Evolutionary conservation across 2,113 vertebrate genomes (phyloP), one percentile per base, ranked within the genome.

Genomic region (Stegastes partitus): DNA sequence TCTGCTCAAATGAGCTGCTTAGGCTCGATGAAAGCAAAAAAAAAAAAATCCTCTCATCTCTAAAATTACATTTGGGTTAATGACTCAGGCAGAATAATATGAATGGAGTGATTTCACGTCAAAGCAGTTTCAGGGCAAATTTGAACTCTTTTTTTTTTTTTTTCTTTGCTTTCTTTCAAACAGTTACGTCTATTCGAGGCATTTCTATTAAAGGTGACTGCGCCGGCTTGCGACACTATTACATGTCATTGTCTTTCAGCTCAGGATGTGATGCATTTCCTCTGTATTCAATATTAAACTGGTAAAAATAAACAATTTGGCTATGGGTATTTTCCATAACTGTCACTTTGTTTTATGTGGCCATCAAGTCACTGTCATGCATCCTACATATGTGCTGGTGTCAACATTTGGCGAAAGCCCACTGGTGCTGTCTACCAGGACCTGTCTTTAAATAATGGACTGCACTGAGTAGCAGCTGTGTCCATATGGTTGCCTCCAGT

Each of bases 401-500:
- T 57, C 74, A 76, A 39, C 70, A 68, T 61, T 67, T 66, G 64
- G 26, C 37, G 31, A 56, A 64, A 77, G 44, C 53, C 68, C 49
- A 67, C 21, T 62, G 73, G 21, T 57, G 31, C 34, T 59, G 64
- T 76, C 65, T 63, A 55, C 64, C 44, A 55, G 54, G 57, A 62
- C 58, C 74, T 87, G 73, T 82, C 69, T 91, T 84, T 81, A 77
- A 93, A 84, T 90, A 86, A 89, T 79, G 69, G 73, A 74, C 74
- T 49, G 53, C 68, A 70, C 61, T 66, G 74, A 88, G 74, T 77
- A 75, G 87, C 74, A 82, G 73, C 77, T 21, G 26, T 66, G 85
- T 78, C 91, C 90, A 93, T 93, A 92, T 92, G 90, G 88, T 63
- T 26, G 70, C 89, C 81, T 79, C 67, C 76, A 87, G 84, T 81